Conservation (phyloP, 2,797 vertebrate species). For the Coranthus polyacanthus region DNA sequence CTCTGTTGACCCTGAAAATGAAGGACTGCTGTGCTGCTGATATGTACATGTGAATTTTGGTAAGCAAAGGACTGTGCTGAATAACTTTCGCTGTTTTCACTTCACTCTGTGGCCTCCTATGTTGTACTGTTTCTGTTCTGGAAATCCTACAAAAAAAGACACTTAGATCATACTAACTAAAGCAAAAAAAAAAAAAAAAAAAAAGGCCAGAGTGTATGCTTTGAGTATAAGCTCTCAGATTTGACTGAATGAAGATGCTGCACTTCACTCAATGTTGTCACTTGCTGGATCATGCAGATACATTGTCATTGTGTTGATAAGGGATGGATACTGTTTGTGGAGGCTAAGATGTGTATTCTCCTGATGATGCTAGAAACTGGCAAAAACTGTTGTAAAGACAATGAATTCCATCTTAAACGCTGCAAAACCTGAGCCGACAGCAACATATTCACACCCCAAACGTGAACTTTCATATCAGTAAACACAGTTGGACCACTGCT, state of each 20-base stretch:
- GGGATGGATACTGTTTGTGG: conserved; percentile 20
- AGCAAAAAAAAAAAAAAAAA: no score
- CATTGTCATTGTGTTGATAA: conserved; percentile 11
- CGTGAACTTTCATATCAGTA: not conserved
- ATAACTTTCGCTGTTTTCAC: conserved; percentile 24
- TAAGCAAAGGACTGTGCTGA: conserved; percentile 39
- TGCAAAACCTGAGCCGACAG: conserved; percentile 29
- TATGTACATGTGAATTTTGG: conserved; percentile 18
- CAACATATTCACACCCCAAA: conserved; percentile 14
- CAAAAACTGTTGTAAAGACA: not conserved
- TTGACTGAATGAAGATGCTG: not conserved
- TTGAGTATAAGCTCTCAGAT: conserved; percentile 1
- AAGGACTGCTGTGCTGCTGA: conserved; percentile 41
- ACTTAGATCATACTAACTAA: no score
- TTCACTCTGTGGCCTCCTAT: conserved; percentile 15
- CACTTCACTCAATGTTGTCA: not conserved
- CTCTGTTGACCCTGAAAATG: conserved; percentile 30
- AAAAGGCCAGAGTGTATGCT: not conserved
- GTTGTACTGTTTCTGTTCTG: conserved; percentile 13
- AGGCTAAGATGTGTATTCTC: conserved; percentile 27
- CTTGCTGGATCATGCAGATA: conserved; percentile 20
- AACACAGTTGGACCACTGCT: not conserved
- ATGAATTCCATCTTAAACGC: conserved; percentile 2
- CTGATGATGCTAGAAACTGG: conserved; percentile 24
- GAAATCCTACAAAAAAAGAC: no score